Evolutionary conservation across 2,888 invertebrate species (phyloP), one percentile per base, ranked within the genome.

Genomic region (Barypeithes pellucidus): DNA sequence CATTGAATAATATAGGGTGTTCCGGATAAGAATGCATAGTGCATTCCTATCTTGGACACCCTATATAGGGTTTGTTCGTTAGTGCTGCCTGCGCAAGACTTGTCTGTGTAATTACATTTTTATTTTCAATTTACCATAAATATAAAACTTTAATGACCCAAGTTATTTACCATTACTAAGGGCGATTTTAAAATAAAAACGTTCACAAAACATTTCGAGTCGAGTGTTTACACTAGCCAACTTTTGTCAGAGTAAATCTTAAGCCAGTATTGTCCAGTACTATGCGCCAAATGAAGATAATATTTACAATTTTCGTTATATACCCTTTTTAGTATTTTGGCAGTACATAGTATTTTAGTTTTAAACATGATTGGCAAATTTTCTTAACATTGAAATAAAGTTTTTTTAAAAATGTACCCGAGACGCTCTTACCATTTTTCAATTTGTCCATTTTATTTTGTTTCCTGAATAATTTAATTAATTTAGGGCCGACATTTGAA

Each of bases 251-350:
- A 47, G 24, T 29, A 33, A 33, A 50, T 22, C 36, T 63, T 63
- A 63, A 67, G 67, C 59, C 45, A 59, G 63, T 73, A 73, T 73
- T 73, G 73, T 73, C 54, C 68, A 50, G 63, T 67, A 68, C 57
- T 63, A 67, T 73, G 43, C 60, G 62, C 73, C 73, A 67, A 59
- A 59, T 50, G 11, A 62, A 73, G 29, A 61, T 5, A 41, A 11
- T 72, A 66, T 72, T 16, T 67, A 72, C 54, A 54, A 67, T 57
- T 29, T 50, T 66, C 36, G 9, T 43, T 71, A 33, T 54, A 39
- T 45, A 57, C 59, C 61, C 52, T 43, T 60, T 45, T 57, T 8
- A 39, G 20, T 54, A 47, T 24, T 70, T 63, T 70, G 70, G 70
- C 70, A 70, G 70, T 63, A 63, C 61, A 20, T 61, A 61, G 61